These are phyloP conservation scores for Epinephelus malabaricus DNA, from an alignment of 2,797 vertebrate species.

Conservation along the genomic window DNA sequence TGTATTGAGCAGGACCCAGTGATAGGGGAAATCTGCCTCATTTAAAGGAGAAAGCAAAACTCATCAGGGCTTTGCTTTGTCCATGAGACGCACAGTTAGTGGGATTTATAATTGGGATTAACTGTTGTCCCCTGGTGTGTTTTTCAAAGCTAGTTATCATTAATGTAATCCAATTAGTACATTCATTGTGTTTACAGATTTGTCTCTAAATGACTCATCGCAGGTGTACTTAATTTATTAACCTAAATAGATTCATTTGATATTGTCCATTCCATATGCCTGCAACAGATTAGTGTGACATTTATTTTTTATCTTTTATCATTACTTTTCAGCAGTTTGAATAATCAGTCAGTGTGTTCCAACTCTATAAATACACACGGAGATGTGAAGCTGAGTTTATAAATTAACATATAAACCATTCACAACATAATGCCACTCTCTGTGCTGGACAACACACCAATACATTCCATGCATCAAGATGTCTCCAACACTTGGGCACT, in stretches of 20 bases:
- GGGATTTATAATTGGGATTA: constrained; percentile 80
- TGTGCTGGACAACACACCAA: background rate
- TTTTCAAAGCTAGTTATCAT: constrained; percentile 73
- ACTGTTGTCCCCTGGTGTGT: constrained; percentile 66
- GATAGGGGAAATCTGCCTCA: constrained; percentile 47
- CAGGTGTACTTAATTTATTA: constrained; percentile 57
- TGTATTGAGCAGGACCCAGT: constrained; percentile 10
- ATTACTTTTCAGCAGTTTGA: background rate
- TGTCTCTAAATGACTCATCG: constrained; percentile 56
- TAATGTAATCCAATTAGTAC: constrained; percentile 79
- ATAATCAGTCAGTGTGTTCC: background rate
- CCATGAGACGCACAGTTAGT: constrained; percentile 56
- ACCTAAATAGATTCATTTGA: constrained; percentile 31
- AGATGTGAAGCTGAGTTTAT: background rate
- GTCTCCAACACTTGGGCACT: constrained; percentile 1
- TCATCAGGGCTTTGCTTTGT: constrained; percentile 67
- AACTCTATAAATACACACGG: background rate
- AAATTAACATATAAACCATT: background rate
- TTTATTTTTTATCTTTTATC: background rate
- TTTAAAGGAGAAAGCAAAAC: constrained; percentile 41
- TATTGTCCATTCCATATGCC: constrained; percentile 22
- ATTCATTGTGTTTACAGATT: constrained; percentile 61
- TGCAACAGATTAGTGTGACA: constrained; percentile 1
- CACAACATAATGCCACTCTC: background rate
- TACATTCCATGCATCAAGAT: background rate